Conservation (phyloP, 2,888 invertebrate species). For the Gastrophysa polygoni region DNA sequence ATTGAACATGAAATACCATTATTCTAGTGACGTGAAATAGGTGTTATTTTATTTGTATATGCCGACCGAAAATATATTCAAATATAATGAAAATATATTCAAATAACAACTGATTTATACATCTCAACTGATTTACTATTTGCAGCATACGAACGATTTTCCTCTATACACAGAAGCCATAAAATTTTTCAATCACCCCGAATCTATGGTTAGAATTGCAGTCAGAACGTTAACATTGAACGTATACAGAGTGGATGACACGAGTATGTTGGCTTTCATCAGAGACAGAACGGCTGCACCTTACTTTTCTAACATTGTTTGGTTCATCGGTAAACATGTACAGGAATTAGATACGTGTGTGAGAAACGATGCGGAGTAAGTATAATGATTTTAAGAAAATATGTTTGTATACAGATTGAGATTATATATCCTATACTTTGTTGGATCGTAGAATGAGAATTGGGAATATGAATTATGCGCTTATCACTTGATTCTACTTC, state of each 20-base stretch:
- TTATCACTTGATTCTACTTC: too few species aligned
- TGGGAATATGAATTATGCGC: too few species aligned
- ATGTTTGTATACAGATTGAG: too few species aligned
- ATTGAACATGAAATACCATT: too few species aligned
- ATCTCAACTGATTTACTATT: too few species aligned
- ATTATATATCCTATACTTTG: too few species aligned
- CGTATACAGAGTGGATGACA: slow-evolving; percentile 93
- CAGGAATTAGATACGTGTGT: slow-evolving; percentile 94
- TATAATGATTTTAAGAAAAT: too few species aligned
- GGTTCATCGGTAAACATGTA: slow-evolving; percentile 98
- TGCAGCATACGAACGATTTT: slow-evolving; percentile 96
- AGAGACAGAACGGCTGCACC: slow-evolving; percentile 96
- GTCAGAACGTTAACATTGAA: slow-evolving; percentile 97
- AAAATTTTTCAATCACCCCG: slow-evolving; percentile 98
- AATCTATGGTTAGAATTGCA: slow-evolving; percentile 99
- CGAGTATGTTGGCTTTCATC: slow-evolving; percentile 94
- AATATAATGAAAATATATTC: too few species aligned
- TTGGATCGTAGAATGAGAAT: too few species aligned
- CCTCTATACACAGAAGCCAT: slow-evolving; percentile 99
- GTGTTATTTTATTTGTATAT: too few species aligned
- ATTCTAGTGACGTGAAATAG: too few species aligned
- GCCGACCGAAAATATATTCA: not conserved
- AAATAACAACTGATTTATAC: too few species aligned
- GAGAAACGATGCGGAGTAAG: slow-evolving; percentile 93
- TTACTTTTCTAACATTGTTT: slow-evolving; percentile 97